Base-by-base conservation (phyloP, 2,797 vertebrate species). In the Nannoperca australis region DNA sequence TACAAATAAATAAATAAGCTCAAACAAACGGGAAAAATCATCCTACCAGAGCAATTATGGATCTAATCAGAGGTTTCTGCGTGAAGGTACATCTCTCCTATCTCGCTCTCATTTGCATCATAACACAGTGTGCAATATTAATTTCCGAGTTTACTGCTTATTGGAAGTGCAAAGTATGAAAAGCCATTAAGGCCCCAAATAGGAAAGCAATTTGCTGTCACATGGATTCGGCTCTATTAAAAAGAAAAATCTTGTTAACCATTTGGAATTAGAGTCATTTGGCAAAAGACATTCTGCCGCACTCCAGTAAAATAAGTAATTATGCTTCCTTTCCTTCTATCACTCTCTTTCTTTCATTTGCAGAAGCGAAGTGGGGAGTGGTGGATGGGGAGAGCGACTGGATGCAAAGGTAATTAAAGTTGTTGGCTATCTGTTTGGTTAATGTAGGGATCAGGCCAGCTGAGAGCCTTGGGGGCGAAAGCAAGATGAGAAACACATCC, bases 231-330 rank as follows among this genome's bases (percentile, higher is more conserved):
- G 92, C 93, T 95, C 95, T 95, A 96, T 96, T 96, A 95, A 95
- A 95, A 94, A 95, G 93, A 95, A 95, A 94, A 95, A 95, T 95
- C 94, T 95, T 95, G 94, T 96, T 96, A 96, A 95, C 94, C 94
- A 95, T 95, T 95, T 95, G 93, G 93, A 96, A 96, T 96, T 96
- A 96, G 95, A 95, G 94, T 95, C 94, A 95, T 96, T 96, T 95
- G 94, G 95, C 88, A 93, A 95, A 94, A 95, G 91, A 94, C 94
- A 95, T 95, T 95, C 93, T 94, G 93, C 91, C 60, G 93, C 92
- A 94, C 93, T 95, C 93, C 87, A 94, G 94, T 94, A 95, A 96
- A 96, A 96, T 96, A 96, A 95, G 95, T 95, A 95, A 96, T 96
- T 96, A 95, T 94, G 90, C 91, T 86, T 81, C 81, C 88, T 88